Base-by-base conservation (phyloP, 2,888 invertebrate genomes). In the Hesperia comma region DNA sequence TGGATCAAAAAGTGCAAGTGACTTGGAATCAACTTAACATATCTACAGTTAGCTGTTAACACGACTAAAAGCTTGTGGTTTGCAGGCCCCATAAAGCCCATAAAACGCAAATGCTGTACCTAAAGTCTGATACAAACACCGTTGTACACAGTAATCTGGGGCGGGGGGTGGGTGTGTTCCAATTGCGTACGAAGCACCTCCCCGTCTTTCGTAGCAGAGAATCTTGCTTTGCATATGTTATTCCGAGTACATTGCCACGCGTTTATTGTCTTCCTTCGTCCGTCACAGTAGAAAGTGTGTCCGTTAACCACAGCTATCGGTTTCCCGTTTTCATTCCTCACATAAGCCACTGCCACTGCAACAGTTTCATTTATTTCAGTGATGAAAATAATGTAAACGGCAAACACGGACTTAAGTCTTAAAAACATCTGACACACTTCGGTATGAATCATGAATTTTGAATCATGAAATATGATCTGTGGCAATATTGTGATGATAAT, bases 251-350 rank as follows among this genome's bases (percentile, higher is more conserved):
- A 78, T 6, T 72, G 70, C 74, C 74, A 77, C 15, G 70, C 63
- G 41, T 76, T 72, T 0, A 74, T 75, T 26, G 72, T 73, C 14
- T 67, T 66, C 17, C 71, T 71, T 0, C 70, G 70, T 61, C 70
- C 77, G 33, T 77, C 71, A 33, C 71, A 63, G 68, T 79, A 80
- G 67, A 79, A 84, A 0, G 79, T 79, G 63, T 75, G 83, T 0
- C 77, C 78, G n/a, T 80, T 71, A 0, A 80, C 63, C 41, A 82
- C 66, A 0, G 77, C 74, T 15, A 83, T 33, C 33, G 77, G 74
- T 43, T 77, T 78, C 0, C 80, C 81, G 7, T 17, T 12, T 4
- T 6, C 10, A 15, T 56, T 73, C 32, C 14, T 56, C 5, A 60
- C 56, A 64, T 69, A 71, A 0, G 56, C 56, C 14, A 75, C 74